Evolutionary conservation across 2,113 vertebrate genomes (phyloP).

Genomic region (Bubalus kerabau): DNA sequence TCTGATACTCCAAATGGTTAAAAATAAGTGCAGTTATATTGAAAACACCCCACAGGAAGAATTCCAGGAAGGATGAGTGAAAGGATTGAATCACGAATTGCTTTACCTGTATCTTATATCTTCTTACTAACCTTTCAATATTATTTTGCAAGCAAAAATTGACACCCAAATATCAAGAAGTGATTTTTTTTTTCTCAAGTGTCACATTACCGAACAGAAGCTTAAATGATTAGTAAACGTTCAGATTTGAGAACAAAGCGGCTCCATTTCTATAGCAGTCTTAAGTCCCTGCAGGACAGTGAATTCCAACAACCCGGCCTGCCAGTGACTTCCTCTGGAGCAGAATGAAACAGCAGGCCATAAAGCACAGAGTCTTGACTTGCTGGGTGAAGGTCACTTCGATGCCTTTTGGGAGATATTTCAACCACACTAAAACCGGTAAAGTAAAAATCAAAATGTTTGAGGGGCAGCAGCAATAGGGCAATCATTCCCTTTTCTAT

Average conservation of each 20-base stretch:
- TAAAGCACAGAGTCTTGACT: background rate
- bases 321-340: conserved; percentile 3
- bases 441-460: conserved; percentile 40
- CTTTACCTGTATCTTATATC: background rate
- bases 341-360: conserved; percentile 41
- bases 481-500: conserved; percentile 52
- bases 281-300: background rate
- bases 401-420: conserved; percentile 6
- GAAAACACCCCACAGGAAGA: background rate
- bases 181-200: background rate
- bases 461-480: background rate
- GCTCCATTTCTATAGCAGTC: background rate
- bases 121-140: background rate
- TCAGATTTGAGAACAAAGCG: background rate
- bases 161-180: background rate
- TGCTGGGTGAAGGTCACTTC: background rate
- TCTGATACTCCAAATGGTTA: background rate
- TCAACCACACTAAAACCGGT: background rate
- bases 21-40: background rate
- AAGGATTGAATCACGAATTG: background rate
- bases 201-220: background rate
- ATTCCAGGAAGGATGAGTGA: background rate
- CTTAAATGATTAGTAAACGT: conserved; percentile 33
- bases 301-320: background rate
- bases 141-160: background rate